These are phyloP conservation scores for Microcaecilia unicolor DNA, from an alignment of 2,797 vertebrate species.

Conservation along the genomic window DNA sequence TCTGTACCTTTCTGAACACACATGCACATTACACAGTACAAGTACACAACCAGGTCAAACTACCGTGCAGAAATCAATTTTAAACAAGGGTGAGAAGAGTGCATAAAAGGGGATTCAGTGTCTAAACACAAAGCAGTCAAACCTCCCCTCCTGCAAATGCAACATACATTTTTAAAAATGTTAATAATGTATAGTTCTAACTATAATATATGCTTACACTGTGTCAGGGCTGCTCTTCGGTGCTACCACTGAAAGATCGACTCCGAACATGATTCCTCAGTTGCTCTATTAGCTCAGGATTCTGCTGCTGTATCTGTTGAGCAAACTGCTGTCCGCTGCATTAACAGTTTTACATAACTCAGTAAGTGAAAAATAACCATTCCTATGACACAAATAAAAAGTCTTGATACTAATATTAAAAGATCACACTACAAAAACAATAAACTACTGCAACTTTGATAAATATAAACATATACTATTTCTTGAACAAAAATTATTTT, in stretches of 20 bases:
- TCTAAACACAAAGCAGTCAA: neutral
- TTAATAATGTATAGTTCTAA: too few species aligned
- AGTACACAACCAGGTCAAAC: too few species aligned
- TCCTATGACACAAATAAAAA: neutral
- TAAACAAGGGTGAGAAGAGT: too few species aligned
- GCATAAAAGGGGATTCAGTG: too few species aligned
- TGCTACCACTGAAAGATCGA: conserved; percentile 87
- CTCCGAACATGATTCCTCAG: conserved; percentile 92
- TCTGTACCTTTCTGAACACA: too few species aligned
- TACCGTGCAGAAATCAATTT: too few species aligned
- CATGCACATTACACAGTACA: too few species aligned
- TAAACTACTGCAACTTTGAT: too few species aligned
- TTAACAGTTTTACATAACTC: conserved; percentile 19
- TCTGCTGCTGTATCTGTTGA: conserved; percentile 97
- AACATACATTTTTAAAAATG: too few species aligned
- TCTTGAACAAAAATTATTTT: neutral
- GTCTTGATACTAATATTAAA: neutral
- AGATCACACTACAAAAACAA: neutral
- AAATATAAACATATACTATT: too few species aligned
- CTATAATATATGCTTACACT: conserved; percentile 8
- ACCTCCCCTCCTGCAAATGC: too few species aligned
- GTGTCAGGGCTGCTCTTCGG: conserved; percentile 88
- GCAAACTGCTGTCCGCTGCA: conserved; percentile 93
- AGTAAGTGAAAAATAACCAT: neutral
- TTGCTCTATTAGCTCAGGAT: conserved; percentile 94